Evolutionary conservation across 2,888 invertebrate species (phyloP).

Genomic region (Danaus chrysippus): DNA sequence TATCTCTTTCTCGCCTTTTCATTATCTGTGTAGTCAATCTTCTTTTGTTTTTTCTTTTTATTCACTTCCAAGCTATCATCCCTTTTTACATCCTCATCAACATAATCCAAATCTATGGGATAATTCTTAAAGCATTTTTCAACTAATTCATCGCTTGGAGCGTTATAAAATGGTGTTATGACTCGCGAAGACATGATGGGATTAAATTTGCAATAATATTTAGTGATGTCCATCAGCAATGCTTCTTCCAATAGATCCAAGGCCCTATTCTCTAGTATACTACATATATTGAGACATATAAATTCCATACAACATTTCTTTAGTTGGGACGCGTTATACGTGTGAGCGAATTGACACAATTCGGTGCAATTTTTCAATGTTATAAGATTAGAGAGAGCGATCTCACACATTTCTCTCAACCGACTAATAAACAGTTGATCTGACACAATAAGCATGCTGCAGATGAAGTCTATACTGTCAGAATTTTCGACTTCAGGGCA

Average conservation of each 20-base stretch:
- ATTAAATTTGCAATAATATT: conserved; percentile 82
- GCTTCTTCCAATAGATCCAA: conserved; percentile 82
- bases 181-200: conserved; percentile 80
- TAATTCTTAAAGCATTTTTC: conserved; percentile 56
- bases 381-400: conserved; percentile 81
- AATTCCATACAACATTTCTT: conserved; percentile 87
- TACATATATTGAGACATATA: conserved; percentile 85
- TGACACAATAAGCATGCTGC: conserved; percentile 86
- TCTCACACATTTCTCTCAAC: conserved; percentile 85
- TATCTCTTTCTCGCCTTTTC: conserved; percentile 67
- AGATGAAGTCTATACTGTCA: conserved; percentile 84
- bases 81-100: conserved; percentile 72
- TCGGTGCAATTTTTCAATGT: conserved; percentile 88
- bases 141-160: conserved; percentile 79
- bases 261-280: conserved; percentile 83
- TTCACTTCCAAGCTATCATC: conserved; percentile 59
- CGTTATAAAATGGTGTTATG: conserved; percentile 84
- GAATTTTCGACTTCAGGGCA: conserved; percentile 78
- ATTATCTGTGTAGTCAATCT: conserved; percentile 67
- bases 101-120: conserved; percentile 69
- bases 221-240: conserved; percentile 81
- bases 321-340: conserved; percentile 86
- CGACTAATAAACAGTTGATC: conserved; percentile 88
- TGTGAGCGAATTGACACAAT: conserved; percentile 85
- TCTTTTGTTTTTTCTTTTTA: conserved; percentile 68